These are phyloP conservation scores for Helobdella robusta DNA, from an alignment of 2,888 invertebrate genomes.

Conservation along the genomic window DNA sequence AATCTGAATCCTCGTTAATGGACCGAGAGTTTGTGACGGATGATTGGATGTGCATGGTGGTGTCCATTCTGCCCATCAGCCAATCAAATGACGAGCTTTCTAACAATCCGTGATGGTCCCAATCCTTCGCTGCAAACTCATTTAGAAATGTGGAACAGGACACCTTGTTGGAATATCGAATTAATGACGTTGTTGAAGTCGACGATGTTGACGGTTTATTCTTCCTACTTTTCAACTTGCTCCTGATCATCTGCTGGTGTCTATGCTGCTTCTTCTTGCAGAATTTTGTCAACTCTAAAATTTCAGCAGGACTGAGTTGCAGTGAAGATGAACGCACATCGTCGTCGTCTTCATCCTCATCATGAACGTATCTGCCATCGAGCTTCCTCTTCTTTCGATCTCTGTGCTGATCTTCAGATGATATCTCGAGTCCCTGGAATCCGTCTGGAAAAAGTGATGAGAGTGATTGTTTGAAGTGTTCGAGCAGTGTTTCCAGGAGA, in stretches of 20 bases:
- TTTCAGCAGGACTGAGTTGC: not conserved
- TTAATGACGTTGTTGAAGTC: not conserved
- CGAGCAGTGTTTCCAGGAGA: slow-evolving; percentile 56
- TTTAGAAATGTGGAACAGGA: not conserved
- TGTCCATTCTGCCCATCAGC: slow-evolving; percentile 57
- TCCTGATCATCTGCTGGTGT: not conserved
- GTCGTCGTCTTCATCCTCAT: slow-evolving; percentile 28
- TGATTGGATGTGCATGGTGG: slow-evolving; percentile 70
- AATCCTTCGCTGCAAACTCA: slow-evolving; percentile 62
- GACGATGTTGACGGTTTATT: not conserved
- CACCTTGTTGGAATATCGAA: slow-evolving; percentile 11
- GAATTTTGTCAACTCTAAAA: too few relatives aligned
- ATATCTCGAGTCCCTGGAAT: slow-evolving; percentile 50
- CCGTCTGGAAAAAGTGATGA: slow-evolving; percentile 37
- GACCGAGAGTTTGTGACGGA: slow-evolving; percentile 38
- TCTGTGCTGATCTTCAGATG: slow-evolving; percentile 24
- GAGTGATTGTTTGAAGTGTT: slow-evolving; percentile 77
- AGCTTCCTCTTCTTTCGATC: not conserved
- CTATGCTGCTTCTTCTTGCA: too few relatives aligned
- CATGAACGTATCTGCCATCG: slow-evolving; percentile 40
- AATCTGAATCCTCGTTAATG: not conserved
- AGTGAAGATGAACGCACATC: not conserved
- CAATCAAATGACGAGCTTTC: slow-evolving; percentile 54
- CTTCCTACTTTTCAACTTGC: not conserved
- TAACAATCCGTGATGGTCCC: slow-evolving; percentile 58